Conservation (phyloP, 1,140 invertebrate genomes). For the Ruditapes philippinarum region DNA sequence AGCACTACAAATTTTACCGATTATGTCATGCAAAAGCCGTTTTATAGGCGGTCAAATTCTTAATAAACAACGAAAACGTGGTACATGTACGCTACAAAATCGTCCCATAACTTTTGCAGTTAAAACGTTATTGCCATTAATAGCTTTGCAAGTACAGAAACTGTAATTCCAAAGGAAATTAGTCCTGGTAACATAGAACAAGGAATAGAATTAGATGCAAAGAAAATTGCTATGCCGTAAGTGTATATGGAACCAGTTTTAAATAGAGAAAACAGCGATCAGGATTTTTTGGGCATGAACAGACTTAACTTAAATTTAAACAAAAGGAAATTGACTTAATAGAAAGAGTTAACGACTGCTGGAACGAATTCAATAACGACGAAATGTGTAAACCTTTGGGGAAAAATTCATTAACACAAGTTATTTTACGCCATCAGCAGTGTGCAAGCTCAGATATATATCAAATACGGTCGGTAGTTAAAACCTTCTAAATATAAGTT, state of each 20-base stretch:
- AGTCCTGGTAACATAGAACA: not conserved
- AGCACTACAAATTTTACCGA: too few relatives aligned
- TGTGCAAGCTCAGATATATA: not conserved
- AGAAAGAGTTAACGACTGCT: not conserved
- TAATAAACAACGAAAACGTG: not conserved
- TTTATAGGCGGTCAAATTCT: not conserved
- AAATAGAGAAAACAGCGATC: not conserved
- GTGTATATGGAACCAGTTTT: not conserved
- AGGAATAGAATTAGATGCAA: not conserved
- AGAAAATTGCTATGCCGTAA: not conserved
- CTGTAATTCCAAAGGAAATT: not conserved
- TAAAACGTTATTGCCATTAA: not conserved
- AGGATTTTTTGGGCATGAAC: not conserved
- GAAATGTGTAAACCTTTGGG: not conserved
- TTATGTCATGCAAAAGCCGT: constrained; percentile 21
- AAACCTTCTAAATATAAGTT: not conserved
- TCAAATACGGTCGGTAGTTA: not conserved
- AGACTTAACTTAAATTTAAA: not conserved
- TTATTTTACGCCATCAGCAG: not conserved
- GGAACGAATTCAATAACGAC: not conserved
- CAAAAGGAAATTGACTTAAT: not conserved
- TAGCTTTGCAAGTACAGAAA: not conserved
- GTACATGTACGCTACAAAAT: not conserved
- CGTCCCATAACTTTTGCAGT: not conserved
- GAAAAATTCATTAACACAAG: not conserved